Percentiles rank a stretch among this genome's conserved stretches.
These are phyloP conservation scores for Sinocyclocheilus anshuiensis DNA, from an alignment of 2,113 vertebrate genomes.

Conservation along the genomic window DNA sequence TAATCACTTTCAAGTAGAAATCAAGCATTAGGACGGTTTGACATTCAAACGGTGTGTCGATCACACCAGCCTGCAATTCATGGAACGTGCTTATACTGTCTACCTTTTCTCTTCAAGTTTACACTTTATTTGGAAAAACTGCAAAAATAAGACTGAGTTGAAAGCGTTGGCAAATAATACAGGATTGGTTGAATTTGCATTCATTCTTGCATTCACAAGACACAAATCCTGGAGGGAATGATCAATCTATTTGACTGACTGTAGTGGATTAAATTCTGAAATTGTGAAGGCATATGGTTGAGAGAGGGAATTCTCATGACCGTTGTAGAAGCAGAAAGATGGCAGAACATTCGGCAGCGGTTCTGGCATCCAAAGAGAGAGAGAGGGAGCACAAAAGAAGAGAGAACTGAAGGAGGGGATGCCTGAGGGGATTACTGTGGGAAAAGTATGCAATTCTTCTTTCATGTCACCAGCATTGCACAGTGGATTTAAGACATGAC, in stretches of 20 bases:
- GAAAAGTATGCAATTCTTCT: background rate
- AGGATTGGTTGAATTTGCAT: slow-evolving; percentile 13
- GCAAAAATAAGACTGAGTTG: background rate
- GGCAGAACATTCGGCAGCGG: background rate
- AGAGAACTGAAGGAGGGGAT: background rate
- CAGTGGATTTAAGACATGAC: background rate
- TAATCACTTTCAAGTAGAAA: background rate
- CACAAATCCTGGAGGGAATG: background rate
- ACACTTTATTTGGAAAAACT: background rate
- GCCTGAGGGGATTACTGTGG: slow-evolving; percentile 24
- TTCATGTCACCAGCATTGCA: background rate
- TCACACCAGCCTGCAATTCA: background rate
- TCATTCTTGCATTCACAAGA: background rate
- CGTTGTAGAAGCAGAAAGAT: background rate
- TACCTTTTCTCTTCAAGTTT: background rate
- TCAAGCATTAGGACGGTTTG: background rate
- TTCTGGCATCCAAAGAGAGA: background rate
- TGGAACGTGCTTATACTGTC: background rate
- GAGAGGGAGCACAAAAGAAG: background rate
- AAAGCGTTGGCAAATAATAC: background rate
- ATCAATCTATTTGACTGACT: slow-evolving; percentile 19
- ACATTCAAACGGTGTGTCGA: background rate
- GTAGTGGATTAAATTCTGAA: slow-evolving; percentile 23
- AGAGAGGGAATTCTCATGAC: slow-evolving; percentile 13
- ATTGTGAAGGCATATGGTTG: slow-evolving; percentile 10